These are phyloP conservation scores for Strigamia crassipes DNA, from an alignment of 2,888 invertebrate species.

Conservation along the genomic window DNA sequence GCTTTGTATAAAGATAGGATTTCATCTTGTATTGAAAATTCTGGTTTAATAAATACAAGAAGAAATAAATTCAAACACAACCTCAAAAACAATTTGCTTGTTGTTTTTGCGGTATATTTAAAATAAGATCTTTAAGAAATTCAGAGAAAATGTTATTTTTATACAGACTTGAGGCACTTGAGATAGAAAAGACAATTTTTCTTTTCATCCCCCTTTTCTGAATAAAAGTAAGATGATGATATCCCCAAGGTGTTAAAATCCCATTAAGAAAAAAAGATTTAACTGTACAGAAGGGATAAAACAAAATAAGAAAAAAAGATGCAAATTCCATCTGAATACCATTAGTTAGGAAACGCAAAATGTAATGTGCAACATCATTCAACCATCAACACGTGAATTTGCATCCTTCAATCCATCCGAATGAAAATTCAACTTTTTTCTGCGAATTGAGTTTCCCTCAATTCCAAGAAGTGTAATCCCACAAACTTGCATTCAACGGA, in stretches of 20 bases:
- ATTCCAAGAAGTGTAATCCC: not conserved
- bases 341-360: not conserved
- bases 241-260: constrained; percentile 19
- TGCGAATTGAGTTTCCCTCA: not conserved
- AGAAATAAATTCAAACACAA: not conserved
- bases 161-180: not conserved
- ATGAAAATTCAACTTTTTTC: not conserved
- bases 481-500: not conserved
- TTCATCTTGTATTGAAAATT: too few species aligned
- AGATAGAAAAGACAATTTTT: constrained; percentile 28
- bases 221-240: not conserved
- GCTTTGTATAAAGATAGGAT: too few species aligned
- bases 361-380: not conserved
- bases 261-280: not conserved
- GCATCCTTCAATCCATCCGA: not conserved
- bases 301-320: not conserved
- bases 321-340: not conserved
- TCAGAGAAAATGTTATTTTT: not conserved
- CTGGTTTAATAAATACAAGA: too few species aligned
- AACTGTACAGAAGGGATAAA: not conserved
- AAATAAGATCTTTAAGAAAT: not conserved
- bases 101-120: not conserved
- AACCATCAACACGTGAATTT: not conserved
- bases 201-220: not conserved
- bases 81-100: not conserved